These are phyloP conservation scores for Cerceris rybyensis DNA, from an alignment of 2,888 invertebrate species.

Conservation along the genomic window DNA sequence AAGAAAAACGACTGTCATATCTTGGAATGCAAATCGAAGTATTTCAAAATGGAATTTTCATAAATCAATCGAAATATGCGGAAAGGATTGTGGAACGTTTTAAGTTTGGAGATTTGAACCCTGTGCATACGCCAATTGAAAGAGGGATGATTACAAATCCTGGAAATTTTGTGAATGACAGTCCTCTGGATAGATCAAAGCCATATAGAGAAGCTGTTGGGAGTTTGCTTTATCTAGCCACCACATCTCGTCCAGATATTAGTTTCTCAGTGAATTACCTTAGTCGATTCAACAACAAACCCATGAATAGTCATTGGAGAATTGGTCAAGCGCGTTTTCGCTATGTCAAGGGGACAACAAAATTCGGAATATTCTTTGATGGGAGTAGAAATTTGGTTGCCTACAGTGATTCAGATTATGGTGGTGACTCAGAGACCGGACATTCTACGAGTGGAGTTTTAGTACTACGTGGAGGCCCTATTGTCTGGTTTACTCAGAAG, in stretches of 20 bases:
- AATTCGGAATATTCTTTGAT: constrained; percentile 55
- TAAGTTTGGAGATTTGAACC: neutral
- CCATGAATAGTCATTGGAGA: neutral
- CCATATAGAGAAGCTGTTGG: constrained; percentile 61
- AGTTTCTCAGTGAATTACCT: neutral
- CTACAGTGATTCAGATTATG: constrained; percentile 62
- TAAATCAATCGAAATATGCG: constrained; percentile 61
- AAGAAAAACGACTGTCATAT: constrained; percentile 43
- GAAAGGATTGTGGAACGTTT: constrained; percentile 9
- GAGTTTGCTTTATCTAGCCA: constrained; percentile 59
- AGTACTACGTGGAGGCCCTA: too few relatives aligned
- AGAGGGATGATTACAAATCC: constrained; percentile 63
- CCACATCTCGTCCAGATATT: constrained; percentile 35
- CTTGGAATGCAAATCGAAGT: constrained; percentile 68
- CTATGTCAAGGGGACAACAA: neutral
- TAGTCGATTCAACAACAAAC: neutral
- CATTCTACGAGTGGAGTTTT: too few relatives aligned
- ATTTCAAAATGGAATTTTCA: constrained; percentile 68
- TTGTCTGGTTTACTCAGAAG: too few relatives aligned
- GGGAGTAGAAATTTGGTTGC: constrained; percentile 40
- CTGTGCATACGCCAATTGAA: constrained; percentile 65
- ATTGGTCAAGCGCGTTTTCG: neutral
- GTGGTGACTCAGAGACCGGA: constrained; percentile 48
- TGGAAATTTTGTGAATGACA: constrained; percentile 52
- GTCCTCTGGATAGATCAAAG: constrained; percentile 21